These are phyloP conservation scores for Masnerella sp. DNA, from an alignment of 2,888 invertebrate species.

Conservation along the genomic window DNA sequence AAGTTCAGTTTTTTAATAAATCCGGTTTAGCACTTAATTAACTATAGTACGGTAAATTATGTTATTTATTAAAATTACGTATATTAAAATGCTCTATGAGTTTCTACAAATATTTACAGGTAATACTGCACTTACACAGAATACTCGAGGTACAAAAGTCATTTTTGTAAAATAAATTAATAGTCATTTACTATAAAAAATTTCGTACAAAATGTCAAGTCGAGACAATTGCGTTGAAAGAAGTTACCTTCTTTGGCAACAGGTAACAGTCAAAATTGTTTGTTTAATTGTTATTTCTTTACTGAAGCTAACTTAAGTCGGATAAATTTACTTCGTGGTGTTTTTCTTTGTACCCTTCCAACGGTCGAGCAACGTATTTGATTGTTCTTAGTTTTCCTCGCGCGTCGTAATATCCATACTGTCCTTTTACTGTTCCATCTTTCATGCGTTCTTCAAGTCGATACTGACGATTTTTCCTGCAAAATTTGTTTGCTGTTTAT, in stretches of 20 bases:
- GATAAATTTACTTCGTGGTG: conserved; percentile 68
- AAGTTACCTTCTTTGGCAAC: neutral
- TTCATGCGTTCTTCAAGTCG: conserved; percentile 88
- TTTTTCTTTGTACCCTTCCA: conserved; percentile 82
- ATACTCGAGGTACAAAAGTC: conserved; percentile 26
- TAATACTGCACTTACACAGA: conserved; percentile 15
- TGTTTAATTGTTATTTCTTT: neutral
- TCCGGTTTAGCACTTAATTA: neutral
- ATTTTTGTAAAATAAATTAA: conserved; percentile 41
- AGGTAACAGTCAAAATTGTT: neutral
- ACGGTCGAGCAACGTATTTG: conserved; percentile 86
- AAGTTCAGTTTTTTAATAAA: too few relatives aligned
- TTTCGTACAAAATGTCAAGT: neutral
- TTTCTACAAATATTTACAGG: conserved; percentile 49
- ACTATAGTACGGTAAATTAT: neutral
- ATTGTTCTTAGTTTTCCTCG: conserved; percentile 86
- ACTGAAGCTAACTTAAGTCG: conserved; percentile 40
- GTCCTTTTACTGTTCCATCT: conserved; percentile 87
- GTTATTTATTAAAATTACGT: too few relatives aligned
- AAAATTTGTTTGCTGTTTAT: too few relatives aligned
- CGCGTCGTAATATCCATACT: conserved; percentile 89
- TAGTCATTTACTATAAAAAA: conserved; percentile 37
- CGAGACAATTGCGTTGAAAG: too few relatives aligned
- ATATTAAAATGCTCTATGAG: too few relatives aligned
- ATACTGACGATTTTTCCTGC: conserved; percentile 83